Evolutionary conservation across 2,113 vertebrate species (phyloP), one percentile per base, ranked within the genome.

Genomic region (Dasyprocta punctata): DNA sequence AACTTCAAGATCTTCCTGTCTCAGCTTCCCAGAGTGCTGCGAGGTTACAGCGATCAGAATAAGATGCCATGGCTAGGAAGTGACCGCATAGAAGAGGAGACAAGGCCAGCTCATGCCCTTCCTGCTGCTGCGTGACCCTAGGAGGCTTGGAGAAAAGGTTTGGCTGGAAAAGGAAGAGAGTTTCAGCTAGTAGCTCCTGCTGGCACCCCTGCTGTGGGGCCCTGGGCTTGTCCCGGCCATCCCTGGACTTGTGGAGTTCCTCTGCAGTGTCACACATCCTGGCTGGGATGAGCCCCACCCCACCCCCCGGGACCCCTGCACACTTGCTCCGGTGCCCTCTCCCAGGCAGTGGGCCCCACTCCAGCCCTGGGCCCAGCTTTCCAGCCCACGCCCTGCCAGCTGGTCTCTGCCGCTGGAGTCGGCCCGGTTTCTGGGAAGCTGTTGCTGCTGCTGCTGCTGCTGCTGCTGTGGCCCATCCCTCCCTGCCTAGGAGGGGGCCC

Each of bases 371-470:
- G 93, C 60, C 83, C 52, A 36, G 1, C 69, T 71, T n/a, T n/a
- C 92, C 71, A 41, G 92, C n/a, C 77, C 78, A 81, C 56, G 13
- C 89, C 86, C 75, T 41, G 67, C 63, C 71, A 69, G 73, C 94
- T 47, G 0, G 52, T 41, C 67, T 75, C 67, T 17, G 41, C 56
- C 38, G 0, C 60, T 63, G 84, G 96, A 89, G 84, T 13, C 60
- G 73, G 56, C 28, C 4, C 0, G 1, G 78, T 56, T 97, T 97
- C 93, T 97, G 97, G 97, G 93, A 95, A 95, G 52, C 91, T 5
- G 65, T 3, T 5, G 94, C 77, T 33, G 19, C 81, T 5, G 41
- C 26, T 13, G 69, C 91, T 5, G 65, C 4, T 5, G 94, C 77
- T 33, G 19, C 81, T 5, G 41, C 26, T 13, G 69, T n/a, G 17